A percentile compares a stretch with the other conserved stretches of the same genome.
Evolutionary conservation across 2,888 invertebrate genomes (phyloP).

Genomic region (Athalia cordata): DNA sequence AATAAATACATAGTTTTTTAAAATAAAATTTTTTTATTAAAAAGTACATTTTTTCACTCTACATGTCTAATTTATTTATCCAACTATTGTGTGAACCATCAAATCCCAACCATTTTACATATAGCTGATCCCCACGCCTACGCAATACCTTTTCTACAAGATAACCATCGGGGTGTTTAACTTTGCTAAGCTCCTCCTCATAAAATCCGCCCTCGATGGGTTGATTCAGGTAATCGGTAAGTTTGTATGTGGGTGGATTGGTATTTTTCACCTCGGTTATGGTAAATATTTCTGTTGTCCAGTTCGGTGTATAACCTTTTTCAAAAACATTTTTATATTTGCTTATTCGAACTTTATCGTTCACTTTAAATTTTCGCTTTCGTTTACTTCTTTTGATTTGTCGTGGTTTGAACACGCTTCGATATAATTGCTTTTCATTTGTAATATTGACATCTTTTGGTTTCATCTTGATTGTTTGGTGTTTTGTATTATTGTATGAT

Average conservation of each 20-base stretch:
- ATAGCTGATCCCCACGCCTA: conserved; percentile 52
- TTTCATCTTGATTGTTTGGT: conserved; percentile 61
- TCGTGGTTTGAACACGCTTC: too few species aligned
- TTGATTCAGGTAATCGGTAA: conserved; percentile 26
- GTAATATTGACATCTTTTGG: conserved; percentile 57
- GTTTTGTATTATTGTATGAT: conserved; percentile 54
- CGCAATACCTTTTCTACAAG: conserved; percentile 59
- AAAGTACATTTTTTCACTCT: background rate
- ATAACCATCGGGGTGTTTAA: conserved; percentile 54
- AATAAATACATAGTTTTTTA: background rate
- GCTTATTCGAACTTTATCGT: too few species aligned
- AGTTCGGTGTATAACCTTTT: conserved; percentile 59
- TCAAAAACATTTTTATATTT: too few species aligned
- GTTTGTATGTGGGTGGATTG: conserved; percentile 55
- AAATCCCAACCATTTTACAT: conserved; percentile 48
- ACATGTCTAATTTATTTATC: background rate
- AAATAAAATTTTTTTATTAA: background rate
- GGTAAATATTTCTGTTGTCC: conserved; percentile 63
- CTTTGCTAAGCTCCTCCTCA: conserved; percentile 25
- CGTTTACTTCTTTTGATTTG: too few species aligned
- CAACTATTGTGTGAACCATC: conserved; percentile 21
- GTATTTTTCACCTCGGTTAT: conserved; percentile 58
- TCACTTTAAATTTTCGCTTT: too few species aligned
- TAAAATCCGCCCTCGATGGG: conserved; percentile 62
- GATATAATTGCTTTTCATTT: too few species aligned